phyloP scores from a whole-genome alignment of 2,888 invertebrate species.

The Venusia cambrica region DNA sequence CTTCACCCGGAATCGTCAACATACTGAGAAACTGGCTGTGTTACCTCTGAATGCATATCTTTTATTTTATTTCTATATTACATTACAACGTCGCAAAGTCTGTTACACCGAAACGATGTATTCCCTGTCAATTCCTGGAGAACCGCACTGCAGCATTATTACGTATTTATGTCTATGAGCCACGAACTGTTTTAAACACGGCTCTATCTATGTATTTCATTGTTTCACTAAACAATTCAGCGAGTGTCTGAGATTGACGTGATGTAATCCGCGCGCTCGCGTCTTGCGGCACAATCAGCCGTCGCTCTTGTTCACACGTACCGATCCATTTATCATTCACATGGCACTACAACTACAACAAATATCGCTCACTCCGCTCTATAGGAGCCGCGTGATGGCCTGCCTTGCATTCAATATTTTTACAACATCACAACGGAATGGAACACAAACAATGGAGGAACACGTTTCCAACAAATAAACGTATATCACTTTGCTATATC shows the following conservation, averaged over 20 bases:
- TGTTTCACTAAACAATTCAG: constrained; percentile 39
- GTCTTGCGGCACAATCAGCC: constrained; percentile 31
- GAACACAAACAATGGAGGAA: constrained; percentile 36
- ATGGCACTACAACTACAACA: constrained; percentile 29
- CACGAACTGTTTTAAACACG: constrained; percentile 45
- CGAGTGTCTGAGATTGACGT: constrained; percentile 36
- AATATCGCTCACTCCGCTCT: constrained; percentile 26
- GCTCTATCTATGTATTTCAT: constrained; percentile 43
- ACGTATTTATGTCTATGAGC: constrained; percentile 73
- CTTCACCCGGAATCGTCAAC: no score
- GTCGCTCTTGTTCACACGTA: constrained; percentile 27
- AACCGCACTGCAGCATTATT: constrained; percentile 71
- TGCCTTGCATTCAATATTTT: constrained; percentile 35
- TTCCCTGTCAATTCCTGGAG: constrained; percentile 59
- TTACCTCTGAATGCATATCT: no score
- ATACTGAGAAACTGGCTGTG: no score
- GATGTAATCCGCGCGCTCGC: constrained; percentile 37
- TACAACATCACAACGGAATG: constrained; percentile 30
- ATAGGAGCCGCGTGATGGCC: constrained; percentile 20
- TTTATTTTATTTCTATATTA: no score
- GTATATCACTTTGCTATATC: constrained; percentile 15
- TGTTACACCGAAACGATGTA: constrained; percentile 18
- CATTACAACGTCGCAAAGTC: neutral
- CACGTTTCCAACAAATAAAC: constrained; percentile 36
- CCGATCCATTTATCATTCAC: constrained; percentile 40